Percentiles rank a stretch among this genome's conserved stretches.
Evolutionary conservation across 2,797 vertebrate species (phyloP).

Genomic region (Cichlasoma orientale): DNA sequence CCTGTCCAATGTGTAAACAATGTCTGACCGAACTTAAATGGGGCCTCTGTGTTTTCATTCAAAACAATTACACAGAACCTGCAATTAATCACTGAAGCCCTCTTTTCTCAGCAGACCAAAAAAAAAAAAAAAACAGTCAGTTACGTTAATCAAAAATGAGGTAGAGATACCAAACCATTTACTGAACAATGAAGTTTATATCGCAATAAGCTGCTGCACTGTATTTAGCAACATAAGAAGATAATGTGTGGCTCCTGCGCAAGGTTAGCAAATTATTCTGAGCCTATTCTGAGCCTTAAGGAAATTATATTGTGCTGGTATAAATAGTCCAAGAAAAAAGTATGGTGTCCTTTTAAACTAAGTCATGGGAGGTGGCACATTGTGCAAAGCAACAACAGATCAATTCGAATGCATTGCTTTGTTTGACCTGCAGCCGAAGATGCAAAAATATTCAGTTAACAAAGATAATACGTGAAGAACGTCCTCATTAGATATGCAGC

Average conservation of each 20-base stretch:
- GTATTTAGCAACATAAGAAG: background rate
- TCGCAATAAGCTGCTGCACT: background rate
- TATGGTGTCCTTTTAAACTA: background rate
- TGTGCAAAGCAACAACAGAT: background rate
- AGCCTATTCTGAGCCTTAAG: background rate
- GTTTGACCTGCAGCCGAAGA: background rate
- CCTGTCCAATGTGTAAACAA: conserved; percentile 39
- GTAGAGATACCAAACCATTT: background rate
- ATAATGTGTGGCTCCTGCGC: background rate
- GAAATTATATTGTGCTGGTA: background rate
- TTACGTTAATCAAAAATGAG: background rate
- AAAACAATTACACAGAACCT: conserved; percentile 6
- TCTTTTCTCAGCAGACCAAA: background rate
- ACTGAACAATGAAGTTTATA: background rate
- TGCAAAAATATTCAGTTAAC: accelerated
- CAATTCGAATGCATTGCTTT: background rate
- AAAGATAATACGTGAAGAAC: background rate
- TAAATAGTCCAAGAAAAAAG: background rate
- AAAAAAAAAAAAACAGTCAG: background rate
- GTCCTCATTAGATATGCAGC: no score
- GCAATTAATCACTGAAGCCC: background rate
- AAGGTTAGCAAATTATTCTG: conserved; percentile 15
- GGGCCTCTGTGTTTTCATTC: conserved; percentile 40
- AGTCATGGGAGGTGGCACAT: background rate
- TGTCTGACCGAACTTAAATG: conserved; percentile 38